These are phyloP conservation scores for Ibycter americanus DNA, from an alignment of 2,797 vertebrate species.

Conservation along the genomic window DNA sequence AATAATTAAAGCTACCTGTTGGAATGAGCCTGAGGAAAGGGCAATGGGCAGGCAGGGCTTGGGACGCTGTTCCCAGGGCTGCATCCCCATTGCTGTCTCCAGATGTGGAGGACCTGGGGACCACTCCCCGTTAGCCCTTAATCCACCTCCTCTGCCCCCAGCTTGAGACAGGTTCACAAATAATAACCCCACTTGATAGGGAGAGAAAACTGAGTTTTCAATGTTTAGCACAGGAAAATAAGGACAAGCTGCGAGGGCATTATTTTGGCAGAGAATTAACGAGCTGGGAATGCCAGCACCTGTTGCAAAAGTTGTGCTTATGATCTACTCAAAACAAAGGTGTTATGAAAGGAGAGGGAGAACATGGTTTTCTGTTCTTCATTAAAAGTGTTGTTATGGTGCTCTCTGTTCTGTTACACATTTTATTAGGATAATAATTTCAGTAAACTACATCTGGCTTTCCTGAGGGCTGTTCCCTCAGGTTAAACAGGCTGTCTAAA, in stretches of 20 bases:
- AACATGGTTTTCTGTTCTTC: constrained; percentile 2
- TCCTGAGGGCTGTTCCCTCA: constrained; percentile 50
- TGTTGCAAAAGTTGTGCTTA: not conserved
- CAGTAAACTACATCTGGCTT: constrained; percentile 63
- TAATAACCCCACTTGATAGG: not conserved
- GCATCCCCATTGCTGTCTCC: not conserved
- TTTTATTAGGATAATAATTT: constrained; percentile 67
- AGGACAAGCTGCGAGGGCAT: not conserved
- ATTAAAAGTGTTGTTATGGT: constrained; percentile 44
- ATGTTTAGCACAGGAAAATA: not conserved
- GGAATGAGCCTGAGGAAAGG: not conserved
- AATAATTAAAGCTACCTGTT: not conserved
- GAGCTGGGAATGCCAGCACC: not conserved
- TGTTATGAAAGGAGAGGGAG: not conserved
- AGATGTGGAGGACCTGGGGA: not conserved
- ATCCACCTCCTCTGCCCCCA: not conserved
- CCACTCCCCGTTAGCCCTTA: rapidly evolving
- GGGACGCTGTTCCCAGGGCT: not conserved
- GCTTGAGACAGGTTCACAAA: not conserved
- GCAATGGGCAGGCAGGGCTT: not conserved
- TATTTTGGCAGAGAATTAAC: not conserved
- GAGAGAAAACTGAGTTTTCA: not conserved
- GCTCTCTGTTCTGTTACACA: constrained; percentile 43
- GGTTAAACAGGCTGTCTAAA: constrained; percentile 61
- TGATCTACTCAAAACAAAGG: constrained; percentile 13